A percentile compares a stretch with the other conserved stretches of the same genome.
These are phyloP conservation scores for Drosophila affinis DNA, from an alignment of 2,888 invertebrate species.

Conservation along the genomic window DNA sequence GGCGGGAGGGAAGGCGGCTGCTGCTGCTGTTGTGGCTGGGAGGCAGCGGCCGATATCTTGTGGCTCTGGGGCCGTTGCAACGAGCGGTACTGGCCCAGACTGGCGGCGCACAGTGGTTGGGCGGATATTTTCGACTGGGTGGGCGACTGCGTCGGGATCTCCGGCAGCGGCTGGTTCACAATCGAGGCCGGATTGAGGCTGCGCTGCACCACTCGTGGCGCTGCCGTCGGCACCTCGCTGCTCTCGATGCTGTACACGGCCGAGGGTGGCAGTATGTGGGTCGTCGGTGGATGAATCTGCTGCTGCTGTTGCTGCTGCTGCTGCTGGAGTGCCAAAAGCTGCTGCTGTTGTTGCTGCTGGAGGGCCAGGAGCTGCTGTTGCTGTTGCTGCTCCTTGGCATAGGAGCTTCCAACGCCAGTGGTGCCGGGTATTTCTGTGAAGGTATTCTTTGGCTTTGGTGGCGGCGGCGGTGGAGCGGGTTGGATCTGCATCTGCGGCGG, in stretches of 20 bases:
- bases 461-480: conserved; percentile 79
- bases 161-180: conserved; percentile 84
- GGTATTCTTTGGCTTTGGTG: conserved; percentile 82
- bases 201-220: conserved; percentile 66
- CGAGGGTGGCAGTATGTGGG: conserved; percentile 82
- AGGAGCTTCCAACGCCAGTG: conserved; percentile 83
- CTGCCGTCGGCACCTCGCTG: conserved; percentile 55
- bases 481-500: conserved; percentile 59
- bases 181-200: conserved; percentile 83
- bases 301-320: conserved; percentile 71
- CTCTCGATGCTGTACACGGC: conserved; percentile 84
- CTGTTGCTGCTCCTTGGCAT: conserved; percentile 80
- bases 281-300: conserved; percentile 79
- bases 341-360: conserved; percentile 67
- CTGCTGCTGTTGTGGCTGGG: conserved; percentile 58
- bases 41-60: conserved; percentile 73
- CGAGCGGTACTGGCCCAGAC: conserved; percentile 86
- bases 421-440: conserved; percentile 84
- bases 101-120: conserved; percentile 83
- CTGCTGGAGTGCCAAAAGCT: conserved; percentile 46
- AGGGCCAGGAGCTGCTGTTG: conserved; percentile 62
- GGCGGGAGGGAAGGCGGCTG: conserved; percentile 83
- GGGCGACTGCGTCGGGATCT: conserved; percentile 81
- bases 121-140: conserved; percentile 81
- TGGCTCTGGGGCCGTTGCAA: conserved; percentile 85